Conservation (phyloP, 2,113 vertebrate genomes). For the Ctenomys sociabilis region DNA sequence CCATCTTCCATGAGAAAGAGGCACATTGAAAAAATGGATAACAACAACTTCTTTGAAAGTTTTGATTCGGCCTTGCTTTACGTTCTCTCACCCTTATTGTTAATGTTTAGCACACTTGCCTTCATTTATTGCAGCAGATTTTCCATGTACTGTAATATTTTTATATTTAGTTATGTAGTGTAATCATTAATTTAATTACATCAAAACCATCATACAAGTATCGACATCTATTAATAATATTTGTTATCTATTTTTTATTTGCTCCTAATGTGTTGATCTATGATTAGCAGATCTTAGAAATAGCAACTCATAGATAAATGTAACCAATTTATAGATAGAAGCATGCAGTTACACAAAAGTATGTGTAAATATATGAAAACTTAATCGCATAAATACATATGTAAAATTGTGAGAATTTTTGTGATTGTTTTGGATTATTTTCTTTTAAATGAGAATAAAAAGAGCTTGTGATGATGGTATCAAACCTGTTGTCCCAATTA, state of each 20-base stretch:
- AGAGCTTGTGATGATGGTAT: neutral
- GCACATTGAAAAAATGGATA: neutral
- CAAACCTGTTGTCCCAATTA: slow-evolving; percentile 50
- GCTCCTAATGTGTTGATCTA: neutral
- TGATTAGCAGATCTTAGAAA: neutral
- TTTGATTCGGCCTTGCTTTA: neutral
- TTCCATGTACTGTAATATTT: neutral
- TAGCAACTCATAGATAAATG: neutral
- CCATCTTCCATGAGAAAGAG: neutral
- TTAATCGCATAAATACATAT: neutral
- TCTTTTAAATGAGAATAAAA: neutral
- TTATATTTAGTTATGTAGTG: neutral
- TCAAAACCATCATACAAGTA: neutral
- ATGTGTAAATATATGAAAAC: neutral
- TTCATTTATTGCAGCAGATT: neutral
- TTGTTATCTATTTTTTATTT: neutral
- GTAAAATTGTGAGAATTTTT: neutral
- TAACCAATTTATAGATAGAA: neutral
- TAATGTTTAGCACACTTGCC: neutral
- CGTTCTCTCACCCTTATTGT: no score
- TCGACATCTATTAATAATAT: neutral
- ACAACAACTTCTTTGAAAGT: neutral
- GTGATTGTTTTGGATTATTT: neutral
- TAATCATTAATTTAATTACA: neutral
- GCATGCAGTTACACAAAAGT: neutral